Percentiles rank a stretch among this genome's conserved stretches.
Evolutionary conservation across 2,888 invertebrate genomes (phyloP).

Genomic region (Caradrina kadenii): DNA sequence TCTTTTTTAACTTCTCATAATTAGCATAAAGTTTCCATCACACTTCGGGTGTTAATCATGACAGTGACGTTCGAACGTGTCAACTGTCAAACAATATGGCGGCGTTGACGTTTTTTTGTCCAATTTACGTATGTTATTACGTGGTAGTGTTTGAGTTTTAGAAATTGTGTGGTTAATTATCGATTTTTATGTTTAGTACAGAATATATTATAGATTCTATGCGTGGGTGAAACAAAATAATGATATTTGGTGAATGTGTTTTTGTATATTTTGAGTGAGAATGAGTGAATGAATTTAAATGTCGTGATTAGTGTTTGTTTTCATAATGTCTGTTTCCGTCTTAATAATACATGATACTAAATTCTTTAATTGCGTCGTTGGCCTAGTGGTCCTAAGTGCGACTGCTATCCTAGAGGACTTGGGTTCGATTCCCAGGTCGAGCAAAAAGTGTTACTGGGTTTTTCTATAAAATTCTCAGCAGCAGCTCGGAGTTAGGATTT

Average conservation of each 20-base stretch:
- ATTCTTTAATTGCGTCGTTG: no score
- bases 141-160: conserved; percentile 34
- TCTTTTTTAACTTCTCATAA: conserved; percentile 15
- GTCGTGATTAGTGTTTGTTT: background rate
- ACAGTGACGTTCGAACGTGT: conserved; percentile 44
- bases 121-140: conserved; percentile 47
- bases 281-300: background rate
- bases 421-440: no score
- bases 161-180: conserved; percentile 44
- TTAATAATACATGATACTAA: background rate
- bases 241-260: conserved; percentile 3
- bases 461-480: no score
- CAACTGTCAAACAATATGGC: conserved; percentile 50
- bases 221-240: background rate
- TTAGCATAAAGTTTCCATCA: conserved; percentile 27
- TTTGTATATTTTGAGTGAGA: background rate
- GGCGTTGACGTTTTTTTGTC: conserved; percentile 44
- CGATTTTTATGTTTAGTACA: background rate
- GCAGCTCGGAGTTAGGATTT: no score
- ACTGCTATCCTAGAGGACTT: no score
- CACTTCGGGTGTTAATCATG: conserved; percentile 37
- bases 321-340: no score
- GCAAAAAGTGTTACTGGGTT: no score
- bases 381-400: no score
- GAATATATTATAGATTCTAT: conserved; percentile 5